Percentiles rank a stretch among this genome's conserved stretches.
Conservation (phyloP, 2,888 invertebrate species). For the Arenicola marina region DNA sequence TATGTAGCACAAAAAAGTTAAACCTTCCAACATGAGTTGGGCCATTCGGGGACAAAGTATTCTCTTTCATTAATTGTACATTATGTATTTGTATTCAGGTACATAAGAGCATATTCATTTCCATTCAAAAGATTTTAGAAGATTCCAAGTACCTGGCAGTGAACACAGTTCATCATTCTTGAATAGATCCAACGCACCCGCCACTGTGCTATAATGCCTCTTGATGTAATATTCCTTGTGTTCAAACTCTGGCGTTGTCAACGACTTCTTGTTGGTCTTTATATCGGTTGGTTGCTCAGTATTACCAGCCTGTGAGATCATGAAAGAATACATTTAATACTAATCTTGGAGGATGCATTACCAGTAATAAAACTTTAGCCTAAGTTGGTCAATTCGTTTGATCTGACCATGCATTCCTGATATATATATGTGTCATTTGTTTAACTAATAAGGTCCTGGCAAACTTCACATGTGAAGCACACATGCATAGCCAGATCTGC, state of each 20-base stretch:
- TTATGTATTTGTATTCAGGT: background rate
- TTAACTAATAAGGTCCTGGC: too few relatives aligned
- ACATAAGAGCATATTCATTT: background rate
- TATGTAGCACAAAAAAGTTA: too few relatives aligned
- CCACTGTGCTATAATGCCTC: conserved; percentile 53
- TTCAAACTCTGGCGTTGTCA: conserved; percentile 34
- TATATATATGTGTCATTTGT: background rate
- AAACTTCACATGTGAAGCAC: too few relatives aligned
- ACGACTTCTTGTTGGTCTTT: background rate
- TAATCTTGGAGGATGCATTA: background rate
- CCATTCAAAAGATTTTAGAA: background rate
- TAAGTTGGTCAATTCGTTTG: too few relatives aligned
- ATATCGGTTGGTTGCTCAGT: too few relatives aligned
- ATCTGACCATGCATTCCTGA: background rate
- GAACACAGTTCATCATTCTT: conserved; percentile 65
- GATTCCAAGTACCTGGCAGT: background rate
- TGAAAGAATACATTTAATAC: too few relatives aligned
- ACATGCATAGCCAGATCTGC: too few relatives aligned
- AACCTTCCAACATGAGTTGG: too few relatives aligned
- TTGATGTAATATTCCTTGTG: conserved; percentile 63
- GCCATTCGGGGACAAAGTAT: too few relatives aligned
- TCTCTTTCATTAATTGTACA: background rate
- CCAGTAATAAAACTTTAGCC: background rate
- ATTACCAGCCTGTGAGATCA: too few relatives aligned
- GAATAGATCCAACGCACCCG: conserved; percentile 64